phyloP scores from a whole-genome alignment of 2,797 vertebrate species.

The Neosilurus mollespiculum region DNA sequence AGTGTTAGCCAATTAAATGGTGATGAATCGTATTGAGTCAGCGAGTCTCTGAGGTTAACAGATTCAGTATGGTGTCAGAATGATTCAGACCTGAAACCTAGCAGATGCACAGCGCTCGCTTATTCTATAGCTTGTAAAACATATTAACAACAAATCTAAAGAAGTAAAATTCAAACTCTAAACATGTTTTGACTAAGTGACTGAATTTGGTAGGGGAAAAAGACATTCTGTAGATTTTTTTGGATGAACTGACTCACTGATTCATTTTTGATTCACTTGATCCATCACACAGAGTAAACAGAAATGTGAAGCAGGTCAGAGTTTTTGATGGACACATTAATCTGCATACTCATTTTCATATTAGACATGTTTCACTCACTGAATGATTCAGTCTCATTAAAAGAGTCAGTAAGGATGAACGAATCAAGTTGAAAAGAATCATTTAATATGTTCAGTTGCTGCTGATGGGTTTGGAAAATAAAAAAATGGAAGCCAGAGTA shows the following conservation, averaged over 20 bases:
- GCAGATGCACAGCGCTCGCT: neutral
- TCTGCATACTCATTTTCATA: neutral
- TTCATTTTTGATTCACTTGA: neutral
- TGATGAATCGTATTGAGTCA: neutral
- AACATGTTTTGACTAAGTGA: neutral
- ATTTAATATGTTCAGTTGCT: neutral
- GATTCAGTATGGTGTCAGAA: neutral
- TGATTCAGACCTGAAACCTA: neutral
- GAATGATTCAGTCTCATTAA: neutral
- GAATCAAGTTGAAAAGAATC: neutral
- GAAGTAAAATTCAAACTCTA: neutral
- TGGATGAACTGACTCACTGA: neutral
- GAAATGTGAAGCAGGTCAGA: neutral
- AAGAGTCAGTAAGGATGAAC: neutral
- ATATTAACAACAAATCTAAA: neutral
- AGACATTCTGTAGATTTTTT: neutral
- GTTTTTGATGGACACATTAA: neutral
- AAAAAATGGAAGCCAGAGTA: neutral
- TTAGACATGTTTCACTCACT: neutral
- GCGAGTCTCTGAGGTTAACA: neutral
- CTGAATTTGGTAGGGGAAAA: neutral
- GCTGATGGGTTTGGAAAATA: neutral
- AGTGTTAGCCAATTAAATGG: neutral
- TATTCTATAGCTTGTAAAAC: neutral
- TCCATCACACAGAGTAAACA: neutral